Evolutionary conservation across 2,888 invertebrate genomes (phyloP).

Genomic region (Drosophila setosimentum): DNA sequence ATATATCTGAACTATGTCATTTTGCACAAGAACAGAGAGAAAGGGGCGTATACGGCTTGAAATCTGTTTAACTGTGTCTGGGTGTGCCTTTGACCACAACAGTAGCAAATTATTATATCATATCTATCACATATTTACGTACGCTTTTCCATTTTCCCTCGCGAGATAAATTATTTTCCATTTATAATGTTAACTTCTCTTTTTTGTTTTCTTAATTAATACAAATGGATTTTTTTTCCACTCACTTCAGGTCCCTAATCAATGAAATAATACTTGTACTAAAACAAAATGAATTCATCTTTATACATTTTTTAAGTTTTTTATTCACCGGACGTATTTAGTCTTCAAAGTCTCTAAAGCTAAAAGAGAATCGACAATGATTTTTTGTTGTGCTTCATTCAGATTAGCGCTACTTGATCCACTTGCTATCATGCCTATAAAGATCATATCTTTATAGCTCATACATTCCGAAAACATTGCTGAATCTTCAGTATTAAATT

Average conservation of each 20-base stretch:
- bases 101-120: neutral
- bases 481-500: neutral
- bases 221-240: neutral
- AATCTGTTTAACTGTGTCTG: neutral
- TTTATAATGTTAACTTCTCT: neutral
- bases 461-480: neutral
- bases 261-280: neutral
- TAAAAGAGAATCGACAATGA: neutral
- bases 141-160: neutral
- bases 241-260: neutral
- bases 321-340: neutral
- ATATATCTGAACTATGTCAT: neutral
- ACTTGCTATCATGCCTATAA: neutral
- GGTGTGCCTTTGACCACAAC: neutral
- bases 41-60: neutral
- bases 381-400: neutral
- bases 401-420: neutral
- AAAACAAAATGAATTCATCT: no score
- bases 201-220: no score
- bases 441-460: neutral
- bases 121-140: neutral
- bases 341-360: no score
- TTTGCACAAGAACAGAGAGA: neutral
- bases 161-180: neutral
- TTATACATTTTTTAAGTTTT: no score